Percentiles rank a stretch among this genome's conserved stretches.
Evolutionary conservation across 2,113 vertebrate species (phyloP).

Genomic region (Oryzias javanicus): DNA sequence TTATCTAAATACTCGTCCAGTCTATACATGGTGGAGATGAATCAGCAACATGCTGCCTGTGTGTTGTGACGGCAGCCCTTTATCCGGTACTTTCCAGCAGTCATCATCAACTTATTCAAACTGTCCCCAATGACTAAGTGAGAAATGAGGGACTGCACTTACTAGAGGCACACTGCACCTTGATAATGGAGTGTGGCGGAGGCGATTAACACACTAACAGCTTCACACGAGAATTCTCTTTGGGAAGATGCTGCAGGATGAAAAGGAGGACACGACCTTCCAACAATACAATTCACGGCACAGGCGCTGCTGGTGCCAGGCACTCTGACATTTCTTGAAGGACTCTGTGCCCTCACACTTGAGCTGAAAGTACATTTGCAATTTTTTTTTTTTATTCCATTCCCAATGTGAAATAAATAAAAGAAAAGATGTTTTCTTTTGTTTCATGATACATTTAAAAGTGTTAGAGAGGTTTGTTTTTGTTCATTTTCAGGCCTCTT

Average conservation of each 20-base stretch:
- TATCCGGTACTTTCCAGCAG: conserved; percentile 14
- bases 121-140: conserved; percentile 42
- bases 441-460: neutral
- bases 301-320: conserved; percentile 22
- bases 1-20: neutral
- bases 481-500: no score
- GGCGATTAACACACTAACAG: conserved; percentile 72
- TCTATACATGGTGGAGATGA: neutral
- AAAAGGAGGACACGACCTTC: conserved; percentile 39
- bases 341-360: conserved; percentile 9
- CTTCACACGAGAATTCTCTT: conserved; percentile 47
- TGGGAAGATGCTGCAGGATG: conserved; percentile 28
- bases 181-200: conserved; percentile 66
- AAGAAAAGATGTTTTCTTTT: neutral
- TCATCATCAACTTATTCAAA: conserved; percentile 46
- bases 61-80: neutral
- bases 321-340: conserved; percentile 41
- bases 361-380: conserved; percentile 15
- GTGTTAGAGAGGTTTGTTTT: no score
- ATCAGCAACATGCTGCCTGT: neutral
- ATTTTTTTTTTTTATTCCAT: neutral
- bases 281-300: conserved; percentile 51
- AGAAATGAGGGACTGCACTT: conserved; percentile 48
- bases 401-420: neutral
- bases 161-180: conserved; percentile 51